Evolutionary conservation across 2,113 vertebrate species (phyloP).

Genomic region (Martes martes): DNA sequence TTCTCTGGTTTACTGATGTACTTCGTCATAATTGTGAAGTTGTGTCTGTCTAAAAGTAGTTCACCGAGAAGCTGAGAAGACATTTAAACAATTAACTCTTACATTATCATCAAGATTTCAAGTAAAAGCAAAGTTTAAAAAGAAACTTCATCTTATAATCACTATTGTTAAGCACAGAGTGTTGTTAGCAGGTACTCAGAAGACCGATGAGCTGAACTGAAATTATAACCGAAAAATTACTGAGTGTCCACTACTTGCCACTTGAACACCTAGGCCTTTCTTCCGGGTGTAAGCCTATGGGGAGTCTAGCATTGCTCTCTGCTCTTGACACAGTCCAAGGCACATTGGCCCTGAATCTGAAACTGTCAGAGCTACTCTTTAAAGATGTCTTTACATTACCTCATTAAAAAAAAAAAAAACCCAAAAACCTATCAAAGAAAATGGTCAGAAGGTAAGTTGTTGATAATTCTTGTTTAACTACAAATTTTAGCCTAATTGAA

Average conservation of each 20-base stretch:
- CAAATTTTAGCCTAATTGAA: background rate
- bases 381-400: background rate
- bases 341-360: background rate
- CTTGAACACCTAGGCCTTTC: background rate
- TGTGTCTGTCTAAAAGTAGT: constrained; percentile 89
- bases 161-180: background rate
- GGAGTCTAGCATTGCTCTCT: background rate
- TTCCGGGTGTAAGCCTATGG: background rate
- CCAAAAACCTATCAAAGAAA: background rate
- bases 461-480: background rate
- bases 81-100: constrained; percentile 14
- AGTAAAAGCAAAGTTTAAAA: background rate
- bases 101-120: background rate
- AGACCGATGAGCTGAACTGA: background rate
- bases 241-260: background rate
- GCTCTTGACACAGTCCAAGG: background rate
- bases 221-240: background rate
- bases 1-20: constrained; percentile 93
- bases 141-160: background rate
- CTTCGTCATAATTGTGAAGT: constrained; percentile 92
- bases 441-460: background rate
- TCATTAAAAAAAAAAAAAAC: background rate
- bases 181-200: background rate
- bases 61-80: constrained; percentile 87
- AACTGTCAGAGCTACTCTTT: background rate